Evolutionary conservation across 2,113 vertebrate genomes (phyloP).

Genomic region (Varanus salvator): DNA sequence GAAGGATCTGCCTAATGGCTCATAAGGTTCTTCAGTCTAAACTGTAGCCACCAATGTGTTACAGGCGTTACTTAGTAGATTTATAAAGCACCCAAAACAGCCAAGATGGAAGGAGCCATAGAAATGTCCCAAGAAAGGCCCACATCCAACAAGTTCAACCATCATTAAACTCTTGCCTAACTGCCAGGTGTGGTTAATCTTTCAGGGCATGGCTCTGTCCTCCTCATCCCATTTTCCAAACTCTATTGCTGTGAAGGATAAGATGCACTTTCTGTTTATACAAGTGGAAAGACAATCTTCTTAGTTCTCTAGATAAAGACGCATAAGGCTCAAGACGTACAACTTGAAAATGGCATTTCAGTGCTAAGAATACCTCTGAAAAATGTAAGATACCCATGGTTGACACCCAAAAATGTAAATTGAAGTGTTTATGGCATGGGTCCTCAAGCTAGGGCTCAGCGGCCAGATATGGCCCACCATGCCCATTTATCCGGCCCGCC

Average conservation of each 20-base stretch:
- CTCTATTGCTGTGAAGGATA: background rate
- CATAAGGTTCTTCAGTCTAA: background rate
- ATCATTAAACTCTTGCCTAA: background rate
- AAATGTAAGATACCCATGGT: background rate
- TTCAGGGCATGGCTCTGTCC: background rate
- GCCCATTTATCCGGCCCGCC: no score
- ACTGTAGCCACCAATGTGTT: slow-evolving; percentile 9
- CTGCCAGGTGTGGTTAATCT: background rate
- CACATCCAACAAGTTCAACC: background rate
- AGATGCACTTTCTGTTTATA: background rate
- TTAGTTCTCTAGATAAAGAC: background rate
- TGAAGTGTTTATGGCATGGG: background rate
- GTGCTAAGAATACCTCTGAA: background rate
- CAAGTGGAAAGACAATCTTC: background rate
- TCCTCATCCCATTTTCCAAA: background rate
- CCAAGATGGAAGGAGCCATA: background rate
- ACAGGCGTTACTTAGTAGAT: background rate
- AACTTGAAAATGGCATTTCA: background rate
- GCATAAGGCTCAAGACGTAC: background rate
- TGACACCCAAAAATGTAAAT: background rate
- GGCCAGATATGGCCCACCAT: no score
- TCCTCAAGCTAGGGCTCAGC: no score
- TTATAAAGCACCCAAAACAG: background rate
- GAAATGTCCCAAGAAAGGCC: background rate
- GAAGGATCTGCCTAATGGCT: background rate